phyloP scores from a whole-genome alignment of 2,113 vertebrate species.

The Sula dactylatra region DNA sequence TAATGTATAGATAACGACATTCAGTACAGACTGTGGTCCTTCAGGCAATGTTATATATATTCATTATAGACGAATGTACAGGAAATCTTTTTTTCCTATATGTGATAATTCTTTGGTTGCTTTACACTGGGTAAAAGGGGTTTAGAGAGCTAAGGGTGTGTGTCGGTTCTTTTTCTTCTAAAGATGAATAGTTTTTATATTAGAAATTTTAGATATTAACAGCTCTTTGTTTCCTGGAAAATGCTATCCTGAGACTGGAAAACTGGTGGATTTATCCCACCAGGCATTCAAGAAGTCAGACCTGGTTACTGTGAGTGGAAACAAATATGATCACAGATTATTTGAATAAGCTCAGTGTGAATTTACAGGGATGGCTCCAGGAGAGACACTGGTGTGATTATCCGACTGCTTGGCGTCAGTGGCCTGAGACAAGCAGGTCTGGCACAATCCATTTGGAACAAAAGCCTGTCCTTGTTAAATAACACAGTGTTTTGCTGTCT shows the following conservation, averaged over 20 bases:
- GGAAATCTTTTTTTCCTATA: neutral
- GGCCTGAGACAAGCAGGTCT: neutral
- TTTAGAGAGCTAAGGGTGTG: neutral
- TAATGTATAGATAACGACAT: neutral
- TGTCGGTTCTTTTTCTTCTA: neutral
- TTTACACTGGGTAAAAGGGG: neutral
- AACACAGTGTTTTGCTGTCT: neutral
- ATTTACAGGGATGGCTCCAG: neutral
- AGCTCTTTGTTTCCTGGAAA: neutral
- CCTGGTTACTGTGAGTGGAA: neutral
- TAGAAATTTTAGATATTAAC: neutral
- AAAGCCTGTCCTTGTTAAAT: neutral
- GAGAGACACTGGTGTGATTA: neutral
- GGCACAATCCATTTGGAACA: constrained; percentile 18
- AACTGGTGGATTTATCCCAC: neutral
- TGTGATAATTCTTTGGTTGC: neutral
- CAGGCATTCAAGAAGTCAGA: neutral
- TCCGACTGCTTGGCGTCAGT: neutral
- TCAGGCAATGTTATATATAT: neutral
- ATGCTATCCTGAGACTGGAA: neutral
- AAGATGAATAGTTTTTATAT: neutral
- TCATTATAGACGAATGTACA: neutral
- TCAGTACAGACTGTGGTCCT: neutral
- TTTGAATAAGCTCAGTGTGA: neutral
- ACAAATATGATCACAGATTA: neutral